Conservation (phyloP, 1,140 invertebrate genomes). For the Drosophila kohkoa region DNA sequence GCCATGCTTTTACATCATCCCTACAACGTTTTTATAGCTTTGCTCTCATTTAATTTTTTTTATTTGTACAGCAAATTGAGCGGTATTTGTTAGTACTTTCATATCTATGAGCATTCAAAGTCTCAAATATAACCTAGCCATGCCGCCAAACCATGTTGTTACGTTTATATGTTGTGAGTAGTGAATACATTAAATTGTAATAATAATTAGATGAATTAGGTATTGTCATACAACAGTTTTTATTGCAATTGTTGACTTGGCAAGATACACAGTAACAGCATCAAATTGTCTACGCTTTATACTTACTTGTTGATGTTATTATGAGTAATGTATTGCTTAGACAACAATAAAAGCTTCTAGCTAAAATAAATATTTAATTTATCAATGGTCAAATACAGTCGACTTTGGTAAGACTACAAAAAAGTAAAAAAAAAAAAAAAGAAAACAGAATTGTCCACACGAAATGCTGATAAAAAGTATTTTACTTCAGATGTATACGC, state of each 20-base stretch:
- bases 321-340: conserved; percentile 5
- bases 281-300: too few relatives aligned
- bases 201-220: too few relatives aligned
- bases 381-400: conserved; percentile 1
- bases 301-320: background rate
- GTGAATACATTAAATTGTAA: too few relatives aligned
- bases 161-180: too few relatives aligned
- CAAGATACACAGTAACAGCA: too few relatives aligned
- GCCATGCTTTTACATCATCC: conserved; percentile 34
- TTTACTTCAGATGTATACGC: too few relatives aligned
- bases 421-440: background rate
- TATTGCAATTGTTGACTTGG: too few relatives aligned
- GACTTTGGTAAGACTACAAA: background rate
- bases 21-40: conserved; percentile 43
- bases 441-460: background rate
- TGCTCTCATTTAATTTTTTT: conserved; percentile 66
- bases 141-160: background rate
- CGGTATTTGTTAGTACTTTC: conserved; percentile 70
- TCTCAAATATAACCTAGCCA: background rate
- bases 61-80: conserved; percentile 78
- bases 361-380: conserved; percentile 47
- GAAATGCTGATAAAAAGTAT: too few relatives aligned
- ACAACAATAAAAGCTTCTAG: conserved; percentile 41
- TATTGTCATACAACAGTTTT: too few relatives aligned
- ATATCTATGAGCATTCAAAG: conserved; percentile 24